Base-by-base conservation (phyloP, 2,888 invertebrate genomes). In the Balanococcus diminutus region DNA sequence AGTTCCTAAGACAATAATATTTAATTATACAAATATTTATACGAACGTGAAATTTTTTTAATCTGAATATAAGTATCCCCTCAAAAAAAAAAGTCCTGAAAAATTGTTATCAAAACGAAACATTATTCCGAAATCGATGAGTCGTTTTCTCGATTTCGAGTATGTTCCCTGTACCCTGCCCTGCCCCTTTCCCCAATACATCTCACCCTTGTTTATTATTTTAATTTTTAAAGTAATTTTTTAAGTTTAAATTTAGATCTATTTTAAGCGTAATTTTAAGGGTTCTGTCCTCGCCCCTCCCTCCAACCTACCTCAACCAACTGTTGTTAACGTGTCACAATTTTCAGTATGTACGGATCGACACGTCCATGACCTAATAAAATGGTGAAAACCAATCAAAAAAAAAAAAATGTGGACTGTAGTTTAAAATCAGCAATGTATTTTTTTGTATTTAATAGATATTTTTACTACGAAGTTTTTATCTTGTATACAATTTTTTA, bases 1-100 rank as follows among this genome's bases (percentile, higher is more conserved):
- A 79, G 75, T 79, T 79, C 75, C 75, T 79, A 79, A 79, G 75
- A 79, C 75, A 79, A 79, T 79, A 79, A 79, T 79, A 79, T 36
- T 16, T 72, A 32, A 31, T 31, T 31, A 72, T 14, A 31, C 16
- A 32, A 67, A 14, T 67, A 25, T 28, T 22, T 67, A 67, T 61
- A 61, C 25, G 9, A 61, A 61, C 28, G 67, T 6, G 67, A 67
- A 67, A 67, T 14, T 31, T 67, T 67, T 67, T 67, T 28, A 56
- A 3, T 2, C 22, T 25, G 61, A 61, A 25, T 25, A 6, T 5
- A 0, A 25, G n/a, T n/a, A n/a, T n/a, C n/a, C 9, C 61, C 25
- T 9, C 28, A 2, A 28, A 31, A 28, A 1, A 28, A 22, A 22
- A 22, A 4, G 8, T n/a, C n/a, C n/a, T n/a, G n/a, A n/a, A n/a